A percentile compares a stretch with the other conserved stretches of the same genome.
Evolutionary conservation across 2,888 invertebrate genomes (phyloP).

Genomic region (Eutolmus rufibarbis): DNA sequence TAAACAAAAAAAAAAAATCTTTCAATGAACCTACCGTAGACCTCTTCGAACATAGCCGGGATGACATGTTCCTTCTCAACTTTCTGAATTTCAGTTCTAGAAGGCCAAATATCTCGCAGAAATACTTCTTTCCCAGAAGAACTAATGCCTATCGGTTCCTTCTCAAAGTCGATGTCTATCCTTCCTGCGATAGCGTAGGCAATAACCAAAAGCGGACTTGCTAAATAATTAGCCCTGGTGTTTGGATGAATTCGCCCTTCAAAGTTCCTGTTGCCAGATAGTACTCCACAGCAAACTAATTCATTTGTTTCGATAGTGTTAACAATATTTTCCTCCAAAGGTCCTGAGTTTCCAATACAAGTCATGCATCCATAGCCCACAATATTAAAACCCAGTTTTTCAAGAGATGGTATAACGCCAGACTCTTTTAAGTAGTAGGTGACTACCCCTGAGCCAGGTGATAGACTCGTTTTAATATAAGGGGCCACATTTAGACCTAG

Average conservation of each 20-base stretch:
- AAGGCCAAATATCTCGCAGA: conserved; percentile 95
- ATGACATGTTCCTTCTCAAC: conserved; percentile 90
- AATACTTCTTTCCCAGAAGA: conserved; percentile 79
- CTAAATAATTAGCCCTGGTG: conserved; percentile 96
- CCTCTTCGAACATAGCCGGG: conserved; percentile 96
- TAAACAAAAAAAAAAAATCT: background rate
- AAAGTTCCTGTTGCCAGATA: conserved; percentile 98
- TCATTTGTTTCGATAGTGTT: conserved; percentile 94
- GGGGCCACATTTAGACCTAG: conserved; percentile 88
- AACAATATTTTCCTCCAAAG: conserved; percentile 88
- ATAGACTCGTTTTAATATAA: conserved; percentile 95
- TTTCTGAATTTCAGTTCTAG: conserved; percentile 84
- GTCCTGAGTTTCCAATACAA: conserved; percentile 98
- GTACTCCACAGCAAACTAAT: conserved; percentile 92
- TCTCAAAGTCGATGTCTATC: conserved; percentile 93
- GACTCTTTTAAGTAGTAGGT: conserved; percentile 82
- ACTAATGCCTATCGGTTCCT: conserved; percentile 75
- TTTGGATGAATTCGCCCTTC: conserved; percentile 98
- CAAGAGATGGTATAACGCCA: conserved; percentile 87
- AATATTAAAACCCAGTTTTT: conserved; percentile 88
- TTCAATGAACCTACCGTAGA: conserved; percentile 55
- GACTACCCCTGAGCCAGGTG: conserved; percentile 95
- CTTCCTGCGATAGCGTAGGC: conserved; percentile 97
- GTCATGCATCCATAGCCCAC: conserved; percentile 99
- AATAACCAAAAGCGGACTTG: conserved; percentile 95